A percentile compares a stretch with the other conserved stretches of the same genome.
phyloP scores from a whole-genome alignment of 2,113 vertebrate genomes.

The Cnemophilus loriae region DNA sequence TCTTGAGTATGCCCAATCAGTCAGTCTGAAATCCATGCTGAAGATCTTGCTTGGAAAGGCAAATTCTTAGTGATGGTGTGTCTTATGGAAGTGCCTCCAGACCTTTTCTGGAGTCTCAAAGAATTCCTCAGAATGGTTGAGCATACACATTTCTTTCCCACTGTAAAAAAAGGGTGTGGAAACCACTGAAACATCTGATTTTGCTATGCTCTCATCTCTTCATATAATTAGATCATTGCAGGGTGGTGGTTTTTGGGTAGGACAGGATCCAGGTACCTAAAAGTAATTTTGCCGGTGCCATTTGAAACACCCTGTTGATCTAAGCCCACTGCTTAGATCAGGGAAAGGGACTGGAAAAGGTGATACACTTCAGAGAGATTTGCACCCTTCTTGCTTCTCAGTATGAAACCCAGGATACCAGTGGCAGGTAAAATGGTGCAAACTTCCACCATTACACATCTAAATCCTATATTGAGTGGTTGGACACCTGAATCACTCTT shows the following conservation, averaged over 20 bases:
- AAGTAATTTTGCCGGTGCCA: not conserved
- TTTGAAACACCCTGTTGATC: not conserved
- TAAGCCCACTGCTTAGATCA: not conserved
- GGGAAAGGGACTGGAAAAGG: not conserved
- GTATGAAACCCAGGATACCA: not conserved
- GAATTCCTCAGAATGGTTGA: not conserved
- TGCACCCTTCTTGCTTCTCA: not conserved
- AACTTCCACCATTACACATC: not conserved
- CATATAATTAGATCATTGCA: not conserved
- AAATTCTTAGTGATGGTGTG: not conserved
- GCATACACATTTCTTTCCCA: not conserved
- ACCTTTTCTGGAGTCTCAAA: not conserved
- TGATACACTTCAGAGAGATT: not conserved
- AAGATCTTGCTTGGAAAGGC: not conserved
- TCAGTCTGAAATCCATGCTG: not conserved
- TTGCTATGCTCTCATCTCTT: not conserved
- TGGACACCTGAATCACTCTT: not conserved
- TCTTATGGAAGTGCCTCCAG: not conserved
- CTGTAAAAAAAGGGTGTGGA: not conserved
- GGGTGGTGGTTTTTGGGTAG: not conserved
- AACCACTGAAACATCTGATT: not conserved
- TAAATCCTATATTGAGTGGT: rapidly evolving
- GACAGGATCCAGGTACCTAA: not conserved
- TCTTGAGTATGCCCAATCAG: not conserved
- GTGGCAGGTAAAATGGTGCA: not conserved